Base-by-base conservation (phyloP, 2,113 vertebrate genomes). In the Danionella cerebrum region DNA sequence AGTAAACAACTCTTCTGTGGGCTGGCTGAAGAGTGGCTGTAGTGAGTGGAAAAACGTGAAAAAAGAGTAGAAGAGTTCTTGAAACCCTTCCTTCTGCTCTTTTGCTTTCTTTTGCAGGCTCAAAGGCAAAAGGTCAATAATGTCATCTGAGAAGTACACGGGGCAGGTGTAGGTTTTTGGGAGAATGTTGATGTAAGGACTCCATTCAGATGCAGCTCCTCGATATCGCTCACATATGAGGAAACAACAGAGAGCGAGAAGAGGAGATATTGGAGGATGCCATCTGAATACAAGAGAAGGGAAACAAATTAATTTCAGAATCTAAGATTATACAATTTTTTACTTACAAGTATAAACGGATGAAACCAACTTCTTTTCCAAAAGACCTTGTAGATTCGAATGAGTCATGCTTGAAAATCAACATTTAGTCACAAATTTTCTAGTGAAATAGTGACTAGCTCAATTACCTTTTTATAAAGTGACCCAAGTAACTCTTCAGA, bases 211-310 rank as follows among this genome's bases (percentile, higher is more conserved):
- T 13, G 27, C 76, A 6, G 80, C 70, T 10, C 86, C 91, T 36
- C 72, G 29, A 5, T 90, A 88, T 38, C 80, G 91, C 80, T 99
- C 95, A 45, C 86, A 85, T 48, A 97, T 84, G 62, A 98, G 80
- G 84, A 96, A 99, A 0, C 89, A 84, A 52, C 95, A 98, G 54
- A 98, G 86, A 0, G 79, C 91, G 79, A 92, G 27, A 60, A 97
- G 70, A 8, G 95, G 91, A 42, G 95, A 95, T 2, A 84, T 70
- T 1, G 81, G 77, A 1, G 73, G 77, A 39, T 77, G 84, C 86
- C 85, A 89, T 44, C 88, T 91, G 70, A 6, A 52, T 2, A 9
- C 14, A 16, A 5, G 65, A 1, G 38, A 13, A 16, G 11, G 48
- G 14, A 60, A 4, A 2, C 9, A 60, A 44, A 48, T 2, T n/a